These are phyloP conservation scores for Ibycter americanus DNA, from an alignment of 2,797 vertebrate species.

Conservation along the genomic window DNA sequence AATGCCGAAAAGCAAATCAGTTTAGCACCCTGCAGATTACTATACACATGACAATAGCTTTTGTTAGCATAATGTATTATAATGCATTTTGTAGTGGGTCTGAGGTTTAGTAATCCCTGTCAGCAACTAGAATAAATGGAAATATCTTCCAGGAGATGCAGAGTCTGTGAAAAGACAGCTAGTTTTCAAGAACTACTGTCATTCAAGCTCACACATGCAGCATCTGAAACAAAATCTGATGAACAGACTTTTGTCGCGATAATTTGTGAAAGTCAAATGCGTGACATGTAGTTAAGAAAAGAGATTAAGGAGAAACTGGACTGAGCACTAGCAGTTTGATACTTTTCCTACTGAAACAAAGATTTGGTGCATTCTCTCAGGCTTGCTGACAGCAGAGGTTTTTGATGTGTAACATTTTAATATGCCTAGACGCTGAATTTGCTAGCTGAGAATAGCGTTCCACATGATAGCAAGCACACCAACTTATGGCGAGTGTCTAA, in stretches of 20 bases:
- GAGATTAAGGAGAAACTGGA: background rate
- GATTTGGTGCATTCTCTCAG: background rate
- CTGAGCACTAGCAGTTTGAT: background rate
- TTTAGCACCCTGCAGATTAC: background rate
- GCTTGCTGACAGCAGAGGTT: background rate
- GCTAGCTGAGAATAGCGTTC: background rate
- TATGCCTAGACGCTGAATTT: background rate
- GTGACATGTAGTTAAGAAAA: background rate
- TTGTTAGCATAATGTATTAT: background rate
- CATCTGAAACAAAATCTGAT: background rate
- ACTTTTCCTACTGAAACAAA: background rate
- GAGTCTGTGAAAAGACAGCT: background rate
- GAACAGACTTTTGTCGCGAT: background rate
- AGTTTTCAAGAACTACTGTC: background rate
- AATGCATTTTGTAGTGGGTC: background rate
- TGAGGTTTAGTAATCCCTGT: constrained; percentile 18
- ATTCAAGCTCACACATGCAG: background rate
- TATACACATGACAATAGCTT: background rate
- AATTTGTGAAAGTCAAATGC: background rate
- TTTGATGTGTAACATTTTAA: background rate
- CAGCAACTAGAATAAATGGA: constrained; percentile 20
- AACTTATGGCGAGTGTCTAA: background rate
- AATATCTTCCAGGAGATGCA: constrained; percentile 5
- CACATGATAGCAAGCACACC: background rate
- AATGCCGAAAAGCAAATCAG: background rate